Conservation (phyloP, 2,888 invertebrate species). For the Diadegma fenestrale region DNA sequence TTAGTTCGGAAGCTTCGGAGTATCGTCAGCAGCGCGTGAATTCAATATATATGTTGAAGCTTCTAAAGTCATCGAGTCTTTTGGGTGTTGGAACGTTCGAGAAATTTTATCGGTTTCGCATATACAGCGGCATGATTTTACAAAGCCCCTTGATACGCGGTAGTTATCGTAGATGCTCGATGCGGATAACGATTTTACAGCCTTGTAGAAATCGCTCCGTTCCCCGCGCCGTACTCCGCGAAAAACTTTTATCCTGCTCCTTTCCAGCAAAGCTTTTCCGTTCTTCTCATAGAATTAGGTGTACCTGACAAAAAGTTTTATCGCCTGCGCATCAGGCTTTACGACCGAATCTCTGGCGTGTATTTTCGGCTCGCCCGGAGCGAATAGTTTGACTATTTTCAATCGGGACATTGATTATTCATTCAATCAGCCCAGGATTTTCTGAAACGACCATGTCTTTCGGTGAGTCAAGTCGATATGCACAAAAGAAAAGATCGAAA, state of each 20-base stretch:
- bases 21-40: slow-evolving; percentile 20
- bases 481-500: not conserved
- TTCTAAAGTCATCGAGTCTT: slow-evolving; percentile 12
- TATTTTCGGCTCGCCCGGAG: not conserved
- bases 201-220: not conserved
- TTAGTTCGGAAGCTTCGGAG: not conserved
- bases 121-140: slow-evolving; percentile 14
- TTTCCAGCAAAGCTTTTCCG: not conserved
- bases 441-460: not conserved
- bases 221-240: not conserved
- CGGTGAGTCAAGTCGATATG: not conserved
- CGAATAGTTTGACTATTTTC: not conserved
- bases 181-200: slow-evolving; percentile 40
- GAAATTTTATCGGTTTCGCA: slow-evolving; percentile 18
- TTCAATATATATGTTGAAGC: slow-evolving; percentile 23
- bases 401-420: not conserved
- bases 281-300: slow-evolving; percentile 21
- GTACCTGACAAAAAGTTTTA: slow-evolving; percentile 27
- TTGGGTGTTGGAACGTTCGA: not conserved
- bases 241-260: slow-evolving; percentile 29
- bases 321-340: slow-evolving; percentile 19
- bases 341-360: slow-evolving; percentile 10
- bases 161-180: slow-evolving; percentile 37
- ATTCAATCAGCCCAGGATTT: not conserved
- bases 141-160: not conserved